A percentile compares a stretch with the other conserved stretches of the same genome.
phyloP scores from a whole-genome alignment of 2,113 vertebrate species.

The Corythoichthys intestinalis region DNA sequence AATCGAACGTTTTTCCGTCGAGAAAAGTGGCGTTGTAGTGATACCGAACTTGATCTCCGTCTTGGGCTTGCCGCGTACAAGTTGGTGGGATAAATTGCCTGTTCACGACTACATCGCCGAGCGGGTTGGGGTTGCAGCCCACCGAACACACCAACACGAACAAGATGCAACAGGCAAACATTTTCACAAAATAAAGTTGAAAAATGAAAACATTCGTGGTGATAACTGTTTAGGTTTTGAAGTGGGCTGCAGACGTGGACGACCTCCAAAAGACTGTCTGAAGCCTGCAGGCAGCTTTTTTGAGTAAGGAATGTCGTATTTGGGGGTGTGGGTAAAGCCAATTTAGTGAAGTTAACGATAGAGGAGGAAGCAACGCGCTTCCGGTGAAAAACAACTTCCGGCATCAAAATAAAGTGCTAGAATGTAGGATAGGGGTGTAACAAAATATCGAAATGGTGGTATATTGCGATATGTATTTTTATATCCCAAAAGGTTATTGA shows the following conservation, averaged over 20 bases:
- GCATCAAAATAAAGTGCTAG: background rate
- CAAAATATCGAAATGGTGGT: too few relatives aligned
- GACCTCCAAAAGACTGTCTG: slow-evolving; percentile 41
- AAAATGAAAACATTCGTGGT: background rate
- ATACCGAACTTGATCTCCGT: slow-evolving; percentile 88
- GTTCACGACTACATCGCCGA: slow-evolving; percentile 86
- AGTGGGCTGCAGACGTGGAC: slow-evolving; percentile 68
- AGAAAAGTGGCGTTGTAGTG: slow-evolving; percentile 93
- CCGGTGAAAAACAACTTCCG: slow-evolving; percentile 8
- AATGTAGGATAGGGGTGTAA: too few relatives aligned
- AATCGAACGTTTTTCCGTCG: slow-evolving; percentile 89
- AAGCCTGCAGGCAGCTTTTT: slow-evolving; percentile 2
- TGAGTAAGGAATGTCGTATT: slow-evolving; percentile 37
- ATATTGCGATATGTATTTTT: too few relatives aligned
- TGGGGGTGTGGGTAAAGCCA: background rate
- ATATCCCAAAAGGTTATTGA: too few relatives aligned
- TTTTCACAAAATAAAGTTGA: slow-evolving; percentile 1
- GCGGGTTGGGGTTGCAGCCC: slow-evolving; percentile 78
- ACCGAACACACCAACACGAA: slow-evolving; percentile 46
- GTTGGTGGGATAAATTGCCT: slow-evolving; percentile 77
- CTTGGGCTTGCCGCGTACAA: slow-evolving; percentile 81
- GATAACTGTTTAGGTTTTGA: slow-evolving; percentile 16
- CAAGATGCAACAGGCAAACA: slow-evolving; percentile 43
- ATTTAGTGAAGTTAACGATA: background rate
- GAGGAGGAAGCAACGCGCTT: background rate